Evolutionary conservation across 1,140 invertebrate species (phyloP).

Genomic region (Eupristina koningsbergeri): DNA sequence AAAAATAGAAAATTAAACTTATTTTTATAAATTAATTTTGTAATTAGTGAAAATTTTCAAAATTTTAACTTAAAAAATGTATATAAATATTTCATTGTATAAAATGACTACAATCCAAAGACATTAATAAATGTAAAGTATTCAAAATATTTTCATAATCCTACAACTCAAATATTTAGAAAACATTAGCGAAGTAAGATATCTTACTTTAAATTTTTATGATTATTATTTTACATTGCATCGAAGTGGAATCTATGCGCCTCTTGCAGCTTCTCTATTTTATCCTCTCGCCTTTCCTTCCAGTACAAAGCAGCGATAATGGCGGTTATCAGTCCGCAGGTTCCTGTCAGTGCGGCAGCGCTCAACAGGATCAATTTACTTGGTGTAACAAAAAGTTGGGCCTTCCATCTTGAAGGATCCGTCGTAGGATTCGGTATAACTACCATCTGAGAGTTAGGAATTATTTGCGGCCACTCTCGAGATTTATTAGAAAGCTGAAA

Average conservation of each 20-base stretch:
- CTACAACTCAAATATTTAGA: not conserved
- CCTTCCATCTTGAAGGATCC: constrained; percentile 88
- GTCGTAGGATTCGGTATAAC: constrained; percentile 90
- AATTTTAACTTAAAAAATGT: not conserved
- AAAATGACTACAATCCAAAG: not conserved
- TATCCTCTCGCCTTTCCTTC: constrained; percentile 94
- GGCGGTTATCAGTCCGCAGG: constrained; percentile 87
- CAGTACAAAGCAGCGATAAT: constrained; percentile 92
- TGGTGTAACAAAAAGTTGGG: constrained; percentile 95
- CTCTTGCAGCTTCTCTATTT: constrained; percentile 89
- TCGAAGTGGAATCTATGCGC: constrained; percentile 90
- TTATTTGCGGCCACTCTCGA: constrained; percentile 91
- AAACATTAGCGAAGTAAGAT: constrained; percentile 8
- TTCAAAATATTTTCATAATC: not conserved
- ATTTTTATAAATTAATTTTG: not conserved
- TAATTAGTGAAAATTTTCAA: not conserved
- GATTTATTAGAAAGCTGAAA: constrained; percentile 68
- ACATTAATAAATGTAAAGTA: not conserved
- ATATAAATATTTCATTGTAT: not conserved
- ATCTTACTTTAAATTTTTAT: constrained; percentile 14
- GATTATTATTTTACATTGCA: constrained; percentile 77
- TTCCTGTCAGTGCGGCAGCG: constrained; percentile 88
- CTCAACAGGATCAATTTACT: constrained; percentile 94
- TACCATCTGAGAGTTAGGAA: constrained; percentile 98
- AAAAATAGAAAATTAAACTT: too few relatives aligned